Percentiles rank a stretch among this genome's conserved stretches.
These are phyloP conservation scores for Corythucha ciliata DNA, from an alignment of 2,888 invertebrate genomes.

Conservation along the genomic window DNA sequence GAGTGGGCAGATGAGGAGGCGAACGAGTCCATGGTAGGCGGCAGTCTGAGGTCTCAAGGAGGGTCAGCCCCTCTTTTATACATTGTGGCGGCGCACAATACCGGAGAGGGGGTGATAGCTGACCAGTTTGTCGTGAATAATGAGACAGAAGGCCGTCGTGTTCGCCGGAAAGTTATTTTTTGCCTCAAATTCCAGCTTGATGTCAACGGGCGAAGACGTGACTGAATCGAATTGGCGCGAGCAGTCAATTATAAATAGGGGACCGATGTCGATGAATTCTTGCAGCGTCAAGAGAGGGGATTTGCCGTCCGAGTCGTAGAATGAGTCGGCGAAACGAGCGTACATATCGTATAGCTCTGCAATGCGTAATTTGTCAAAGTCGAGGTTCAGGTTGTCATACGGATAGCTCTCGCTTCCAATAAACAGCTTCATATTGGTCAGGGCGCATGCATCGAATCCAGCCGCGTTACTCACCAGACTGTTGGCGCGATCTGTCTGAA, in stretches of 20 bases:
- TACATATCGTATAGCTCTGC: slow-evolving; percentile 20
- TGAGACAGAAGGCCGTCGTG: slow-evolving; percentile 36
- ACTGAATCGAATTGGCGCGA: not conserved
- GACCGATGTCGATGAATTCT: slow-evolving; percentile 12
- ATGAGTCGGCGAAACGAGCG: slow-evolving; percentile 10
- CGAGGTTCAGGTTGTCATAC: slow-evolving; percentile 39
- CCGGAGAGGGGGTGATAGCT: slow-evolving; percentile 8
- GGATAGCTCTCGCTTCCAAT: slow-evolving; percentile 40
- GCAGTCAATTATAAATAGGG: slow-evolving; percentile 5
- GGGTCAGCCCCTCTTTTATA: not conserved
- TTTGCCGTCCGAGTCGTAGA: slow-evolving; percentile 36
- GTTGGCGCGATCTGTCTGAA: slow-evolving; percentile 40
- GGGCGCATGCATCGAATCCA: slow-evolving; percentile 36
- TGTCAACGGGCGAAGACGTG: slow-evolving; percentile 25
- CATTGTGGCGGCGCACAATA: not conserved
- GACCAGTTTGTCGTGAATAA: slow-evolving; percentile 33
- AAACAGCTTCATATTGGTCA: slow-evolving; percentile 39
- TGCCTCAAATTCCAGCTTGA: slow-evolving; percentile 34
- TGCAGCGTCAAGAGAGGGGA: slow-evolving; percentile 30
- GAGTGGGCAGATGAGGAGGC: not conserved
- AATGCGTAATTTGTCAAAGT: slow-evolving; percentile 35
- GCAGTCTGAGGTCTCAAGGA: not conserved
- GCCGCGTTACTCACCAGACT: slow-evolving; percentile 31
- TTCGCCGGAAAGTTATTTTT: slow-evolving; percentile 29
- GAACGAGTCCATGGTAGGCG: not conserved